Base-by-base conservation (phyloP, 2,113 vertebrate genomes). In the Neolamprologus hecqui region DNA sequence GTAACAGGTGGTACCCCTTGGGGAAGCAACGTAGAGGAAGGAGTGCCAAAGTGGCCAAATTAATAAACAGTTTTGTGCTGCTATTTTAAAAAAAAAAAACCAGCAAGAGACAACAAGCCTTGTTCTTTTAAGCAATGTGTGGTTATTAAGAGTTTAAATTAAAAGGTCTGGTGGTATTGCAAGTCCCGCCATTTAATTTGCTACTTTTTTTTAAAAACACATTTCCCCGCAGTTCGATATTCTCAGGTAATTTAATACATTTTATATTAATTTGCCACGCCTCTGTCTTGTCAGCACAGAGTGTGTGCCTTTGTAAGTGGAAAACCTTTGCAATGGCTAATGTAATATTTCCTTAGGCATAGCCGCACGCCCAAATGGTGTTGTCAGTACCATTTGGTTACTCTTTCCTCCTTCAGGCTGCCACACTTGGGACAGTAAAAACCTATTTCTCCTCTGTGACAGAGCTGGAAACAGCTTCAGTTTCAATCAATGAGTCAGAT, bases 221-320 rank as follows among this genome's bases (percentile, higher is more conserved):
- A 6, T 11, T 21, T 53, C 19, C 1, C 19, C 3, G 0, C 51
- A 21, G 51, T 2, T 53, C 0, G 0, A 53, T 21, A 53, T 21
- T 53, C 19, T 53, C 51, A 53, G 3, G 5, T 21, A 53, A 53
- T 21, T 53, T 21, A 21, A 53, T 53, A 53, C 9, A 53, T n/a
- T 53, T 21, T 53, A 53, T 11, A 53, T 53, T 21, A 11, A 53
- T 53, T 53, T 53, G 51, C 9, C 9, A 53, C 2, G 0, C 51
- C 19, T 21, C 51, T 21, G 9, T n/a, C 51, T 21, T 4, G 3
- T 53, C 19, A 53, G 49, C 10, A 51, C 47, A 53, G 19, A 53
- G 51, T 53, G 1, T 53, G n/a, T 53, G 9, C 51, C 51, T 21
- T 21, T 53, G 51, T 53, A 11, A 21, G 5, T 53, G 51, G 9